These are phyloP conservation scores for Blastobasis lacticolella DNA, from an alignment of 2,888 invertebrate species.

Conservation along the genomic window DNA sequence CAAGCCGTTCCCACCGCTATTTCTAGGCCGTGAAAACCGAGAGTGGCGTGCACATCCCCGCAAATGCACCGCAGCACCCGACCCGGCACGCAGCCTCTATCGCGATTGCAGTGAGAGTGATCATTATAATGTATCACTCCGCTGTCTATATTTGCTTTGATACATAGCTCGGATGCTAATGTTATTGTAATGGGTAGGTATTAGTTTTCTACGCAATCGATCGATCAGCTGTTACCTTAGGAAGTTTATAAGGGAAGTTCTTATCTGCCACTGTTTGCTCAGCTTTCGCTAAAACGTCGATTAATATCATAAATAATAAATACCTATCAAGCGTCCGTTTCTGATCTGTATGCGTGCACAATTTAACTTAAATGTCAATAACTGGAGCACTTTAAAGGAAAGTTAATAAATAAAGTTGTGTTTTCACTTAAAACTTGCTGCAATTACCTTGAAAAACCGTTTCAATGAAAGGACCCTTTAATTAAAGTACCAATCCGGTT, in stretches of 20 bases:
- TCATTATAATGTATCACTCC: constrained; percentile 26
- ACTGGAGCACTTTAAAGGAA: constrained; percentile 58
- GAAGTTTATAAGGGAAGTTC: no score
- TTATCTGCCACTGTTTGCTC: no score
- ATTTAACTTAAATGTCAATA: constrained; percentile 38
- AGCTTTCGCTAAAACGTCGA: no score
- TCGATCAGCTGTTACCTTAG: no score
- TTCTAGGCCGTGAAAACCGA: constrained; percentile 7
- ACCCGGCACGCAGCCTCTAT: constrained; percentile 21
- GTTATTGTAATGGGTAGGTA: no score
- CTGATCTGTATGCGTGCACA: no score
- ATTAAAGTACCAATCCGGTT: constrained; percentile 60
- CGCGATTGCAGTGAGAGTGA: constrained; percentile 28
- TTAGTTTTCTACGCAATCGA: no score
- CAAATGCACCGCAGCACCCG: constrained; percentile 1
- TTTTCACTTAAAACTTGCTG: constrained; percentile 58
- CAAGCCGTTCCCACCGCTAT: constrained; percentile 10
- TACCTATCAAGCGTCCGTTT: no score
- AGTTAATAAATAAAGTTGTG: constrained; percentile 48
- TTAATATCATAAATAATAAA: no score
- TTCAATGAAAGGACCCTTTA: constrained; percentile 50
- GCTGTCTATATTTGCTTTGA: background rate
- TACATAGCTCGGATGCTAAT: no score
- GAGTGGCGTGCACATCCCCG: background rate
- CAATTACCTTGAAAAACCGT: constrained; percentile 55